Base-by-base conservation (phyloP, 2,797 vertebrate genomes). In the Enteromius fasciolatus region DNA sequence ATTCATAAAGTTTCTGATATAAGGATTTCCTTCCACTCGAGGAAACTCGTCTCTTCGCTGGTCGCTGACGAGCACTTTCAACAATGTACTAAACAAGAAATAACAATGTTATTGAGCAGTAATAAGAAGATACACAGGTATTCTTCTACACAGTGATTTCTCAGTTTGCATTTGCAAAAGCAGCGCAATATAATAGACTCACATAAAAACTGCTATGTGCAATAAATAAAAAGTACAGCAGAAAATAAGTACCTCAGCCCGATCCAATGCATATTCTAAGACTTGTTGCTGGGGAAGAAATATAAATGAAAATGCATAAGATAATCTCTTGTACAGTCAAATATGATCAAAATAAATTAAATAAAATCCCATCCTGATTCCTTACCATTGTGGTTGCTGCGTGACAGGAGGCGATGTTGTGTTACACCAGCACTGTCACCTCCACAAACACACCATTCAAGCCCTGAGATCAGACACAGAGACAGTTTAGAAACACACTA, bases 1-100 rank as follows among this genome's bases (percentile, higher is more conserved):
- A 91, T 91, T 99, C 98, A 95, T 99, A 97, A 85, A 99, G 96
- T 91, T 99, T 99, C 93, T 99, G 98, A 95, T 98, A 98, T 84
- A 99, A 93, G 88, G 97, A 98, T 93, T 99, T 99, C 92, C 96
- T 94, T 70, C 92, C 94, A 3, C 92, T 90, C 1, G 97, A 96
- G 80, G 96, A 94, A 85, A 95, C 91, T 92, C 97, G 97, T 91
- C 95, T 96, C 93, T 97, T 98, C 86, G 95, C 95, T 86, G 98
- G 98, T 91, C 96, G 95, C 87, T 99, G 98, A 88, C 96, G 96
- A 92, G 98, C 98, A 94, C 97, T 98, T 96, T 99, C 98, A 87
- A 99, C 97, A 85, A 99, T 96, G 93, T 99, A 99, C 98, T 99
- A 87, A 63, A 92, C 85, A 54, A 48, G 70, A 72, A n/a, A 46